Conservation (phyloP, 2,797 vertebrate genomes). For the Phylloscopus collybita region DNA sequence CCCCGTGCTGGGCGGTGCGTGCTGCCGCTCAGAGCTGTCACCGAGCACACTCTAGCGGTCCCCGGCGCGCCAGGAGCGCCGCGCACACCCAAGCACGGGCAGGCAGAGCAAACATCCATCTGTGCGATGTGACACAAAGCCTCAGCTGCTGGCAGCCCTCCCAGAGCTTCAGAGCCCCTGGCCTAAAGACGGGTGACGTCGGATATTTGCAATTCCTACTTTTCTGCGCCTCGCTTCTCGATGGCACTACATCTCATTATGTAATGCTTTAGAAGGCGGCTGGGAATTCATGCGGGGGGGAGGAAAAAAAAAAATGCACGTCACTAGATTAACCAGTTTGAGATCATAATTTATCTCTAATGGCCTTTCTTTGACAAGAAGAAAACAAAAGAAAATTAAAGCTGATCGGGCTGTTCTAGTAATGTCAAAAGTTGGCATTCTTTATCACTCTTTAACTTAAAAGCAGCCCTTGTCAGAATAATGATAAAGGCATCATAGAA, state of each 20-base stretch:
- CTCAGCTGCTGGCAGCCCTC: neutral
- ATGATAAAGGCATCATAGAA: conserved; percentile 73
- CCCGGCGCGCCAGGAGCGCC: neutral
- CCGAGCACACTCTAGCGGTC: conserved; percentile 42
- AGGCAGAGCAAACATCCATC: neutral
- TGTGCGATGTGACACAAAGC: accelerated
- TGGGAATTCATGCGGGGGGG: conserved; percentile 15
- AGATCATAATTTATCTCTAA: conserved; percentile 63
- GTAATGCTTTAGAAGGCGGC: neutral
- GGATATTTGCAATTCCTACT: neutral
- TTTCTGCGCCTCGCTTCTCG: neutral
- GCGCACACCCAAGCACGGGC: neutral
- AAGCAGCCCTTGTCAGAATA: conserved; percentile 74
- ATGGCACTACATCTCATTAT: neutral
- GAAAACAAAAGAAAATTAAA: conserved; percentile 66
- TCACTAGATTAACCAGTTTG: conserved; percentile 60
- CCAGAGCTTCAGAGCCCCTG: neutral
- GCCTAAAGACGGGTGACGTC: accelerated
- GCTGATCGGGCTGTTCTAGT: conserved; percentile 63
- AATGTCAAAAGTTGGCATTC: conserved; percentile 72
- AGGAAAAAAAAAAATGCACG: neutral
- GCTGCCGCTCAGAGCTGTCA: neutral
- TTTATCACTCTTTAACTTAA: conserved; percentile 76
- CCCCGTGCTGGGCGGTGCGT: accelerated
- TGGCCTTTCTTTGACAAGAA: conserved; percentile 62